Base-by-base conservation (phyloP, 2,888 invertebrate species). In the Macrophya alboannulata region DNA sequence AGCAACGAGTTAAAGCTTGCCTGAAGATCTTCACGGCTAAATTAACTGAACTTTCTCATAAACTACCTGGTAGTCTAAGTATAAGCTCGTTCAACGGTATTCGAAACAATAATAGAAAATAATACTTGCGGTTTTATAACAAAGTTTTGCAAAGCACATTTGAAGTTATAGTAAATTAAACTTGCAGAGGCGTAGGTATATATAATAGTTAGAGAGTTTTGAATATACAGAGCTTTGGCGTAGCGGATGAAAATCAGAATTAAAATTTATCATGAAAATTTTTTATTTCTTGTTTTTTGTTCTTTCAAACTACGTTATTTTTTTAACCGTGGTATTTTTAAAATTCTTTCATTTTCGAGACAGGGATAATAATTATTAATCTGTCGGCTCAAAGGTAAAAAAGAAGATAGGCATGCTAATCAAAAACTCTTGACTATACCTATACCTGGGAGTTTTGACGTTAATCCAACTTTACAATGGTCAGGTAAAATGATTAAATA, bases 171-270 rank as follows among this genome's bases (percentile, higher is more conserved):
- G 45, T 6, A 43, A 72, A 72, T 43, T 72, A 45, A n/a, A 72
- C 72, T 4, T 9, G n/a, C 43, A 72, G 72, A n/a, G 31, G 68
- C 62, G n/a, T n/a, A n/a, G n/a, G 62, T 9, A 37, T 68, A 40
- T 71, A 71, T 71, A 71, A 71, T 71, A 71, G 37, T 71, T 71
- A 40, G 17, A 71, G 15, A 40, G 17, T 71, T 71, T 71, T 8
- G n/a, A n/a, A n/a, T n/a, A 71, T 17, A 71, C 31, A 71, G 17
- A 71, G 40, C 12, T 25, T 9, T 17, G 31, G 17, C 5, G 17
- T 51, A 40, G 9, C 37, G 40, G 12, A n/a, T 8, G 6, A 71
- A 71, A 37, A 17, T 3, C 8, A 31, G n/a, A 37, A 71, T 71
- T 62, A n/a, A 10, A 62, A 62, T 62, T 62, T 25, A 25, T 62